Evolutionary conservation across 2,797 vertebrate genomes (phyloP).

Genomic region (Mallotus villosus): DNA sequence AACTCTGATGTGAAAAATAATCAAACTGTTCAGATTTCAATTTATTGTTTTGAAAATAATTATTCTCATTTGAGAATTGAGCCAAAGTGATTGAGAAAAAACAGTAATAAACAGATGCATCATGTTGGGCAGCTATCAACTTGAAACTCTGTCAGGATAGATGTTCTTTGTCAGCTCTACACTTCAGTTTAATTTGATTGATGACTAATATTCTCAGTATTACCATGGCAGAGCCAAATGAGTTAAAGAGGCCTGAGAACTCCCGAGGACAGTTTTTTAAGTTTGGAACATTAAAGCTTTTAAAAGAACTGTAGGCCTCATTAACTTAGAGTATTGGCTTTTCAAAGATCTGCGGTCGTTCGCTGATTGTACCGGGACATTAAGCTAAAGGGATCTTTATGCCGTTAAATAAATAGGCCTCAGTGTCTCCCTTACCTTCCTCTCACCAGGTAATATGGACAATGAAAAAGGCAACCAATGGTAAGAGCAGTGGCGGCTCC

Average conservation of each 20-base stretch:
- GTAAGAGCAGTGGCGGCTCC: neutral
- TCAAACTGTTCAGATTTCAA: too few species aligned
- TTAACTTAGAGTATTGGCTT: conserved; percentile 35
- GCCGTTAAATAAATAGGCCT: conserved; percentile 20
- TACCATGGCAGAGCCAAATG: too few species aligned
- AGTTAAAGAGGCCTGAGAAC: conserved; percentile 12
- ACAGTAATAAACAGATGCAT: too few species aligned
- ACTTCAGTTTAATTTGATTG: neutral
- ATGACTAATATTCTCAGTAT: conserved; percentile 7
- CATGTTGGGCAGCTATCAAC: too few species aligned
- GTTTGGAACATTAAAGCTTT: conserved; percentile 22
- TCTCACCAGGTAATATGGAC: neutral
- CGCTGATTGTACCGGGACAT: conserved; percentile 24
- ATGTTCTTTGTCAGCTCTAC: too few species aligned
- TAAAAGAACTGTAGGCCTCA: conserved; percentile 33
- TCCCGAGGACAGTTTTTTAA: neutral
- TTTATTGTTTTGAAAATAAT: too few species aligned
- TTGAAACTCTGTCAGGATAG: too few species aligned
- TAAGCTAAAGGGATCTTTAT: conserved; percentile 26
- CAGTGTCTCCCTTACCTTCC: conserved; percentile 10
- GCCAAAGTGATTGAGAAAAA: too few species aligned
- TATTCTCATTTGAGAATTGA: too few species aligned
- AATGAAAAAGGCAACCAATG: conserved; percentile 21
- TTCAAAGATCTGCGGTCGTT: conserved; percentile 24
- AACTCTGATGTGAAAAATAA: too few species aligned